Conservation (phyloP, 1,140 invertebrate species). For the Bursaphelenchus mucronatus region DNA sequence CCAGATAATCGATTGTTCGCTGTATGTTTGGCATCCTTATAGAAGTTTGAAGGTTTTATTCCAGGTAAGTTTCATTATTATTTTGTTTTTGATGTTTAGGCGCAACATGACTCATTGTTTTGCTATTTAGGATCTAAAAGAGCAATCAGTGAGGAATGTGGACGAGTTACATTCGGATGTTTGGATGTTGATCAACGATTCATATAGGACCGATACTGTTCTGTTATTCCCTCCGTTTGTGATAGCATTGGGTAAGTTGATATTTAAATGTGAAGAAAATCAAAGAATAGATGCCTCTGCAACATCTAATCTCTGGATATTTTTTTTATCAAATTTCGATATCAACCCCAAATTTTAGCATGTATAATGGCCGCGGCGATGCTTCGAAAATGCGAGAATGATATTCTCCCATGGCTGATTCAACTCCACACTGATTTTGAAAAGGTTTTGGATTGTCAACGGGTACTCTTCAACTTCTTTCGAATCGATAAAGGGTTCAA, state of each 20-base stretch:
- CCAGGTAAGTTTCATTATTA: no score
- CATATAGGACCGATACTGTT: conserved; percentile 88
- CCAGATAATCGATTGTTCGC: conserved; percentile 95
- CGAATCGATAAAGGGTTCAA: conserved; percentile 96
- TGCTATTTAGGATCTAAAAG: no score
- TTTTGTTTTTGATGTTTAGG: conserved; percentile 1
- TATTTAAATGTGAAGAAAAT: not conserved
- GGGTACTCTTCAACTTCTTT: conserved; percentile 86
- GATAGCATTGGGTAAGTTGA: conserved; percentile 72
- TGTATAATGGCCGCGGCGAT: conserved; percentile 44
- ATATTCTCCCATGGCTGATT: conserved; percentile 93
- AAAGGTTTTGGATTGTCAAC: conserved; percentile 94
- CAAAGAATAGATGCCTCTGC: not conserved
- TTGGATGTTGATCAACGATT: conserved; percentile 96
- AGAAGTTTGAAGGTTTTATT: conserved; percentile 61
- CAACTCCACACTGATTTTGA: conserved; percentile 95
- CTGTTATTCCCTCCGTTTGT: conserved; percentile 94
- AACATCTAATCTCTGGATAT: no score
- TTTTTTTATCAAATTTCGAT: no score
- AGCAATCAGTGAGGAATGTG: conserved; percentile 63
- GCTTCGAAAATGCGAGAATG: conserved; percentile 61
- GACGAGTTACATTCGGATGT: conserved; percentile 81
- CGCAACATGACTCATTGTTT: not conserved
- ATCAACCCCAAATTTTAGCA: conserved; percentile 23
- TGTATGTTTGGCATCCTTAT: conserved; percentile 96